Evolutionary conservation across 2,797 vertebrate species (phyloP).

Genomic region (Erpetoichthys calabaricus): DNA sequence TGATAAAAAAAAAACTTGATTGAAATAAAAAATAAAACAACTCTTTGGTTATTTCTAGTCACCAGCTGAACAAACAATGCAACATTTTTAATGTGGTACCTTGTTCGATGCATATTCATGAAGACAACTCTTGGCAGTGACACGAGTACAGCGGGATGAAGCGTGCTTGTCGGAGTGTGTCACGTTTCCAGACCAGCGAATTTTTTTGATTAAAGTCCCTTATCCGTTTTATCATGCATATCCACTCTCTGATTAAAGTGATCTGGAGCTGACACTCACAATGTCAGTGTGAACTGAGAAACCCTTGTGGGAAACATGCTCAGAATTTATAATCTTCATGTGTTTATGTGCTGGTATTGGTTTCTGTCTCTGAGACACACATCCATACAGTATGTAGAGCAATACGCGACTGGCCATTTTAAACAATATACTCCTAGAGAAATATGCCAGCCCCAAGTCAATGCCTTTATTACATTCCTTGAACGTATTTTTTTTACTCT

Average conservation of each 20-base stretch:
- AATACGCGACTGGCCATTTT: too few species aligned
- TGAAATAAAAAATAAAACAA: slow-evolving; percentile 11
- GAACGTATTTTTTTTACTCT: too few species aligned
- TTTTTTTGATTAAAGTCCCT: slow-evolving; percentile 99
- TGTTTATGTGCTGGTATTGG: too few species aligned
- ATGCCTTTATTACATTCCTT: too few species aligned
- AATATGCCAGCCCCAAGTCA: too few species aligned
- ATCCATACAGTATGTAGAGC: too few species aligned
- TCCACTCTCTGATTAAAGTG: slow-evolving; percentile 99
- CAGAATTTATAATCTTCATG: slow-evolving; percentile 70
- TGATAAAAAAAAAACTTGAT: too few species aligned
- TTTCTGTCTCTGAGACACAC: too few species aligned
- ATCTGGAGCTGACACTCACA: slow-evolving; percentile 98
- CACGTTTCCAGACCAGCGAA: slow-evolving; percentile 98
- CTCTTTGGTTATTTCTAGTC: slow-evolving; percentile 23
- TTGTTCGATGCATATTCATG: slow-evolving; percentile 91
- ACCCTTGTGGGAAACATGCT: slow-evolving; percentile 69
- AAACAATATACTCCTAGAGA: too few species aligned
- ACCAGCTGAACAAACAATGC: slow-evolving; percentile 56
- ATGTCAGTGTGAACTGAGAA: slow-evolving; percentile 85
- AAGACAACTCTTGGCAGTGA: slow-evolving; percentile 61
- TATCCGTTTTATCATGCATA: slow-evolving; percentile 99
- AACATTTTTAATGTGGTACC: slow-evolving; percentile 76
- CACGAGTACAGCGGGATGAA: slow-evolving; percentile 66
- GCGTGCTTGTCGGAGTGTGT: slow-evolving; percentile 92